These are phyloP conservation scores for Cyclina sinensis DNA, from an alignment of 1,140 invertebrate genomes.

Conservation along the genomic window DNA sequence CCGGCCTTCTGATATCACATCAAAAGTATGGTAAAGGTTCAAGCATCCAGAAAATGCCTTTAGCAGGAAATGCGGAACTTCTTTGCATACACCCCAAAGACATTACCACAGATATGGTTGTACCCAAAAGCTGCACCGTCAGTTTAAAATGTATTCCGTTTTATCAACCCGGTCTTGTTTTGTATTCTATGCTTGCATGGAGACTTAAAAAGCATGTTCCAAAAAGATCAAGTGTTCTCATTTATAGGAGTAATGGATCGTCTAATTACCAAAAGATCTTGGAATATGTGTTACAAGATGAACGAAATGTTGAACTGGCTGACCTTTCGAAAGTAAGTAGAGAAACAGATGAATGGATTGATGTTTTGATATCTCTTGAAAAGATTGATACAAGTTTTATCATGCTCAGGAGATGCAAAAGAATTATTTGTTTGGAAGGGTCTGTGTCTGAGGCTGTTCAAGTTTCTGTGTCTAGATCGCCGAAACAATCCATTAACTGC, in stretches of 20 bases:
- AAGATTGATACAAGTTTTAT: background rate
- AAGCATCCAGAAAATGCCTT: background rate
- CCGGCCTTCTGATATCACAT: background rate
- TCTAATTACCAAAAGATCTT: background rate
- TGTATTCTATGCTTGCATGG: no score
- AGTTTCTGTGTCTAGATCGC: background rate
- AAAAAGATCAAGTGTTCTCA: background rate
- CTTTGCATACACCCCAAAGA: background rate
- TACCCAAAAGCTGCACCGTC: background rate
- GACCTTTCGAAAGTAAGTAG: background rate
- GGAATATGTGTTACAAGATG: background rate
- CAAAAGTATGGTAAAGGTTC: background rate
- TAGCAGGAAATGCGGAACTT: no score
- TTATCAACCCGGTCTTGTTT: constrained; percentile 7
- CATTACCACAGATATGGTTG: background rate
- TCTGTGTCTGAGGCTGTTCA: background rate
- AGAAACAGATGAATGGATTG: background rate
- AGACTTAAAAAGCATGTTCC: background rate
- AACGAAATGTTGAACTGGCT: background rate
- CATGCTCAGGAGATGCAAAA: background rate
- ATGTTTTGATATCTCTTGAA: no score
- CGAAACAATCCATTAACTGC: background rate
- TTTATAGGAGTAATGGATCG: background rate
- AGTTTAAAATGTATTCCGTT: background rate
- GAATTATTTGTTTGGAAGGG: constrained; percentile 6